Percentiles rank a stretch among this genome's conserved stretches.
These are phyloP conservation scores for Rachycentron canadum DNA, from an alignment of 2,797 vertebrate species.

Conservation along the genomic window DNA sequence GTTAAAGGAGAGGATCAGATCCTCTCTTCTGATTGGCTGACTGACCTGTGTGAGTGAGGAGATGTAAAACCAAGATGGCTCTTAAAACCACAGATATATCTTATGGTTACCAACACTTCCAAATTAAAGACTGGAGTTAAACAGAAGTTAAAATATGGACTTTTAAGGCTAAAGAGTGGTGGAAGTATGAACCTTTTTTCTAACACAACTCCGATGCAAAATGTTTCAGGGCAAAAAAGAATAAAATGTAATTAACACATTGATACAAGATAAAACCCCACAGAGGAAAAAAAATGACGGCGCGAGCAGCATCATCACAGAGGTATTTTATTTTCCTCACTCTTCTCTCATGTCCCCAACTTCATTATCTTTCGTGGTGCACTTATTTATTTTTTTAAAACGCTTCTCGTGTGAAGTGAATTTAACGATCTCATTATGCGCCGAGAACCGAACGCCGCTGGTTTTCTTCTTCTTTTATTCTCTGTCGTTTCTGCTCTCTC, in stretches of 20 bases:
- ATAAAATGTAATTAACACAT: not conserved
- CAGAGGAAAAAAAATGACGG: not conserved
- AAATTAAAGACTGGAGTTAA: too few species aligned
- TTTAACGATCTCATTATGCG: slow-evolving; percentile 14
- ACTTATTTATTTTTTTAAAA: slow-evolving; percentile 14
- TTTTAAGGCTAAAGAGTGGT: too few species aligned
- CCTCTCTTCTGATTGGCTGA: too few species aligned
- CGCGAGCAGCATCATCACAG: too few species aligned
- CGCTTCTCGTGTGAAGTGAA: slow-evolving; percentile 3
- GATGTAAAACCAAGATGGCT: too few species aligned
- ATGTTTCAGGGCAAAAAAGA: not conserved
- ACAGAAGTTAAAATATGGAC: too few species aligned
- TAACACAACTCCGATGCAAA: not conserved
- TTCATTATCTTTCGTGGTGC: slow-evolving; percentile 9
- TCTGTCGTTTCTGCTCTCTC: slow-evolving; percentile 5
- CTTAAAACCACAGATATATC: too few species aligned
- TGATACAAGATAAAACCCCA: not conserved
- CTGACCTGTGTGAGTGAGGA: too few species aligned
- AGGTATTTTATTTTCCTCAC: not conserved
- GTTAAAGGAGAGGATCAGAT: too few species aligned
- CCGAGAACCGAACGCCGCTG: slow-evolving; percentile 20
- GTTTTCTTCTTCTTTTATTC: not conserved
- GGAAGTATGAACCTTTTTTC: not conserved
- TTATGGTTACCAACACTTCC: too few species aligned
- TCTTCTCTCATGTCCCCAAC: not conserved